Evolutionary conservation across 2,888 invertebrate genomes (phyloP), one percentile per base, ranked within the genome.

Genomic region (Drosophila mulleri): DNA sequence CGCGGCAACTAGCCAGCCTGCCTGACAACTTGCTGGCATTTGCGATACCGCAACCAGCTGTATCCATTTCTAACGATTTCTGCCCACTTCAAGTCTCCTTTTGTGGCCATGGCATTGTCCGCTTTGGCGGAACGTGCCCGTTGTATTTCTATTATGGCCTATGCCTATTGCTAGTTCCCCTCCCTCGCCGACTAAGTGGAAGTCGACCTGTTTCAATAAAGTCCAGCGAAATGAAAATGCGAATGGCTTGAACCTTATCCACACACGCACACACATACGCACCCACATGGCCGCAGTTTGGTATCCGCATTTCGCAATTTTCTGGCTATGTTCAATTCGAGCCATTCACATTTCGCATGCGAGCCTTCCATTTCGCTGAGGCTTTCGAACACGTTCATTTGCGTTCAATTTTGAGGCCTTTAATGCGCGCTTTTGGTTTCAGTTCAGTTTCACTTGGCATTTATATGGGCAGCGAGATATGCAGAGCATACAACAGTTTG

Each of bases 171-270:
- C n/a, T 3, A 45, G 7, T 67, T 57, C 44, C 18, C 14, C 37
- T 7, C 37, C 2, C 37, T 6, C 7, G 35, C 16, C 23, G 60
- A 56, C 56, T 48, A 69, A 64, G 68, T 54, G 61, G 53, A 52
- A 48, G 45, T 61, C 42, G 65, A 57, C 48, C 78, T 48, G 57
- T 58, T 78, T 66, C 72, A 78, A 72, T 78, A 72, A 66, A 63
- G 62, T 65, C 69, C 67, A 68, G 63, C 72, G 74, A 74, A 77
- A 77, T 81, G 72, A 73, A 86, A 79, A 75, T 71, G 64, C 39
- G 54, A 65, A 71, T 54, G 12, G 57, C 53, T 61, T 63, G 29
- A 60, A 67, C 78, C 77, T 66, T 80, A 85, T 72, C 72, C 72
- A 60, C 70, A 63, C 60, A 61, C 20, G 56, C 56, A 58, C 61